Evolutionary conservation across 2,113 vertebrate species (phyloP).

Genomic region (Nothobranchius kuhntae): DNA sequence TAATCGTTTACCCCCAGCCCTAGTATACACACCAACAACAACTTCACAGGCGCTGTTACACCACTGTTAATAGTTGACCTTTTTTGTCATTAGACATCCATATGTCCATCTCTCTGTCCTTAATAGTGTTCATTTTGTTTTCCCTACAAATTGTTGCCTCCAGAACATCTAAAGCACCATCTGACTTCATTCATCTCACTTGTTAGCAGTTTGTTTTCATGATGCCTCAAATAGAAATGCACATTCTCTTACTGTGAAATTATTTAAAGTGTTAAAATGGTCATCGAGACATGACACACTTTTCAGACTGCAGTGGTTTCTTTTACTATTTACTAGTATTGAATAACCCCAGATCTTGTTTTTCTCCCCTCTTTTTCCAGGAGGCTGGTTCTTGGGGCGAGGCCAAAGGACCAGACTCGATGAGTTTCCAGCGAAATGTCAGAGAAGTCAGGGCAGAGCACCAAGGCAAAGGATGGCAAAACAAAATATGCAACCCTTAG

Average conservation of each 20-base stretch:
- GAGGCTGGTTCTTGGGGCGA: slow-evolving; percentile 88
- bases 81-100: slow-evolving; percentile 39
- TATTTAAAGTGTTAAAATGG: no score
- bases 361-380: slow-evolving; percentile 30
- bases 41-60: slow-evolving; percentile 27
- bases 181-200: not conserved
- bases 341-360: not conserved
- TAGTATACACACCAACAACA: slow-evolving; percentile 7
- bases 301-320: not conserved
- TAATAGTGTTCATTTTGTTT: slow-evolving; percentile 17
- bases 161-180: not conserved
- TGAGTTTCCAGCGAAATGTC: slow-evolving; percentile 99
- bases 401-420: slow-evolving; percentile 93
- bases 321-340: not conserved
- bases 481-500: slow-evolving; percentile 99
- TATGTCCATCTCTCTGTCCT: slow-evolving; percentile 23
- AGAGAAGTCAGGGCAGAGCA: slow-evolving; percentile 99
- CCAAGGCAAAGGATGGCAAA: slow-evolving; percentile 99
- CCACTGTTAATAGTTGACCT: slow-evolving; percentile 67
- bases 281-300: no score
- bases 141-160: not conserved
- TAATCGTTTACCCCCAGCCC: no score
- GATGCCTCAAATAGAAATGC: no score
- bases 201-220: no score
- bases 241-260: not conserved